Base-by-base conservation (phyloP, 92 coral and sea anemone genomes). In the Porites evermanni region DNA sequence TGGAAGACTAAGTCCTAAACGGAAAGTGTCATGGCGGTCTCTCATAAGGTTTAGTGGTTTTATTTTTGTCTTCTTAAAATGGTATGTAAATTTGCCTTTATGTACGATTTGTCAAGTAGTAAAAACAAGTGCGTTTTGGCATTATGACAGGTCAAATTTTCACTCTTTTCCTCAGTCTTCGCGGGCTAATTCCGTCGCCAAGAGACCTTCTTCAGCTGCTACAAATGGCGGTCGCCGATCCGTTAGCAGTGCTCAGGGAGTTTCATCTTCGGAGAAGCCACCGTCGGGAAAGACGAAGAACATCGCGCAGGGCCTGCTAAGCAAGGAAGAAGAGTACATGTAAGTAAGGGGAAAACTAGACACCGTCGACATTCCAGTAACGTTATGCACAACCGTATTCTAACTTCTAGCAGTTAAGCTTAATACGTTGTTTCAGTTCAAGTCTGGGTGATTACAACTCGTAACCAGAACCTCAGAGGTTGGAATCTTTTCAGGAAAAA, bases 291-390 rank as follows among this genome's bases (percentile, higher is more conserved):
- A 91, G 66, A 86, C 88, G 53, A 93, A 88, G 90, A 95, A 90
- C 87, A 93, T 95, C 19, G 86, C 98, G 1, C 95, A 92, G 80
- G 97, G 90, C 26, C 90, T 97, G 65, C 85, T 93, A 71, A 93
- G 88, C 78, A 97, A 97, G 89, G 99, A 97, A 77, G 98, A 97
- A 20, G 99, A 97, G 83, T 97, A 97, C 70, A 92, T 95, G 99
- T 97, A 67, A 84, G 99, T 83, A 58, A 24, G 1, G 8, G 12
- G 38, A 29, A 26, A 53, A 44, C 4, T 26, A 21, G 14, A 38
- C 47, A 38, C 47, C 47, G 6, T 38, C 47, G 47, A 38, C 47
- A 38, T 5, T 38, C 7, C 47, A 38, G 47, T 38, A 38, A 4
- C 47, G 47, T 3, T 38, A 38, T 38, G 47, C 47, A 38, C 5